phyloP scores from a whole-genome alignment of 37 sponge, comb jelly and placozoan species.

The Ephydatia muelleri region DNA sequence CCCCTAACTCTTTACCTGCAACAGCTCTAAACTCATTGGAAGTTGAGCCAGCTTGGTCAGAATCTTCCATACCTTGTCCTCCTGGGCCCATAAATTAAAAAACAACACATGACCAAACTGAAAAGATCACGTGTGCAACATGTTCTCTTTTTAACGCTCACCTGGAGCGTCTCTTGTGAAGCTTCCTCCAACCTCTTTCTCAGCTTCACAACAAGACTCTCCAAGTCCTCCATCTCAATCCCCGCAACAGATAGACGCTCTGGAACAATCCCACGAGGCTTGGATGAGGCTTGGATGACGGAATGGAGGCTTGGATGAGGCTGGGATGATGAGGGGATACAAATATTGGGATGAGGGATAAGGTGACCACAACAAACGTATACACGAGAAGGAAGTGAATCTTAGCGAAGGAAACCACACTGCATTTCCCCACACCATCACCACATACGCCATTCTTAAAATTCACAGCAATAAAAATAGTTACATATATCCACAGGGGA shows the following conservation, averaged over 20 bases:
- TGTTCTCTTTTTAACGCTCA: not conserved
- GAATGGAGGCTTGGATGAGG: no score
- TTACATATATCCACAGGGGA: no score
- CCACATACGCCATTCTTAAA: no score
- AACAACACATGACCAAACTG: not conserved
- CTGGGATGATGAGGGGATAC: no score
- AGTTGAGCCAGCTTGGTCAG: constrained; percentile 24
- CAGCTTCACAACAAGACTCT: constrained; percentile 18
- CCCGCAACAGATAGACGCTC: not conserved
- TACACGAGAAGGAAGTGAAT: no score
- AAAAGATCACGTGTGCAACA: not conserved
- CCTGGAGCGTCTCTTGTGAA: constrained; percentile 14
- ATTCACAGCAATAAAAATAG: no score
- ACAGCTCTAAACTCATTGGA: constrained; percentile 52
- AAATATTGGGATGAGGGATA: no score
- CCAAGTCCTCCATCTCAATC: not conserved
- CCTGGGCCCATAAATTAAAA: constrained; percentile 3
- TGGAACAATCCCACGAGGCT: not conserved
- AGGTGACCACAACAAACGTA: no score
- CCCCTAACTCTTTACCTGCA: constrained; percentile 27
- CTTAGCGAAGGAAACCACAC: no score
- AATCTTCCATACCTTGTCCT: constrained; percentile 27
- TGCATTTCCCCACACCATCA: no score
- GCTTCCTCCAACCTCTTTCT: constrained; percentile 12
- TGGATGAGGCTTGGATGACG: no score